Evolutionary conservation across 2,888 invertebrate species (phyloP).

Genomic region (Rhamphomyia laevipes): DNA sequence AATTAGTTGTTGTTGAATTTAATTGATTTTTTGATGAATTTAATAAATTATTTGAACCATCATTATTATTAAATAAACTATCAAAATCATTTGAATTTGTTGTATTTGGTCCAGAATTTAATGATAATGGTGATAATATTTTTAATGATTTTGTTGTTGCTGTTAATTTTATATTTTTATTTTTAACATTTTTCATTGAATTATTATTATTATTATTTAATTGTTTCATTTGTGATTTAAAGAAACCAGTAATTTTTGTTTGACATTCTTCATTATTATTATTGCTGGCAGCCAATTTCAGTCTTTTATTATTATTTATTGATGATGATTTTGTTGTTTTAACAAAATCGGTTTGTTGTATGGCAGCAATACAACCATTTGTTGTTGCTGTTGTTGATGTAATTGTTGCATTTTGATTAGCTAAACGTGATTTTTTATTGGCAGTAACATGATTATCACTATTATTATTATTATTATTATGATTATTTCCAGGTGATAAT

Average conservation of each 20-base stretch:
- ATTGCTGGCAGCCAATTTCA: constrained; percentile 30
- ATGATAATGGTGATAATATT: constrained; percentile 7
- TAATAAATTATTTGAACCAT: constrained; percentile 26
- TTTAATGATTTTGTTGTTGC: constrained; percentile 5
- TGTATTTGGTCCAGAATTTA: neutral
- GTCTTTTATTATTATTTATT: constrained; percentile 26
- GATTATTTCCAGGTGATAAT: constrained; percentile 3
- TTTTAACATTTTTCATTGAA: constrained; percentile 38
- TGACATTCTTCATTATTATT: constrained; percentile 41
- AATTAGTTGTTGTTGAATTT: constrained; percentile 26
- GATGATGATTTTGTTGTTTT: neutral
- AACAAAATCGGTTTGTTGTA: constrained; percentile 5
- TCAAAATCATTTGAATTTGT: neutral
- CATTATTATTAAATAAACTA: constrained; percentile 36
- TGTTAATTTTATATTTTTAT: constrained; percentile 1
- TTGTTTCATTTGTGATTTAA: constrained; percentile 72
- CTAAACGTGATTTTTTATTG: constrained; percentile 13
- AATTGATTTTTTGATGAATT: neutral
- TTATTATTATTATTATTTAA: constrained; percentile 36
- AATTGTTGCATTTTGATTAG: constrained; percentile 18
- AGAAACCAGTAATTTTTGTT: constrained; percentile 75
- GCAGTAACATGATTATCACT: constrained; percentile 1
- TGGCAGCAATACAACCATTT: constrained; percentile 7
- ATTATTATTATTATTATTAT: constrained; percentile 8
- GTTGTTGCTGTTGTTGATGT: constrained; percentile 13